Evolutionary conservation across 2,888 invertebrate species (phyloP).

Genomic region (Chelonus formosanus): DNA sequence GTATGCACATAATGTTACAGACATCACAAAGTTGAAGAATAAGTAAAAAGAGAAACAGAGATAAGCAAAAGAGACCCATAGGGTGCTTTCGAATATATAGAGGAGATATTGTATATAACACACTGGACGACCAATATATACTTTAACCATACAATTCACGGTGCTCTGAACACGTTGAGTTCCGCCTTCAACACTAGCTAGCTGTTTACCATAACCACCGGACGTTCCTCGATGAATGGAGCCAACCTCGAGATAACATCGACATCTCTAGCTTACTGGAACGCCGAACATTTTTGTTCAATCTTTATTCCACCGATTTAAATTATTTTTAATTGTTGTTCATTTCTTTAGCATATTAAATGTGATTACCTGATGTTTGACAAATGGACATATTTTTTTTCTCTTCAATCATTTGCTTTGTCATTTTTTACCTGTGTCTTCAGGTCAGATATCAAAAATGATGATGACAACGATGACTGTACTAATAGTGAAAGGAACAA

Average conservation of each 20-base stretch:
- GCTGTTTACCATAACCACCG: constrained; percentile 15
- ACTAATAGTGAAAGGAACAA: too few relatives aligned
- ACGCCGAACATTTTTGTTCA: not conserved
- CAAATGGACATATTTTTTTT: too few relatives aligned
- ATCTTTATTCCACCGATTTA: not conserved
- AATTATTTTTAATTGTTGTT: not conserved
- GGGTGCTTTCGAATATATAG: constrained; percentile 16
- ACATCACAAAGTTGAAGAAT: not conserved
- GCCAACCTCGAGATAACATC: constrained; percentile 19
- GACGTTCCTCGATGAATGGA: constrained; percentile 27
- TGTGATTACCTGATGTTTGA: too few relatives aligned
- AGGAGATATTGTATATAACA: constrained; percentile 20
- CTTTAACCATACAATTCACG: constrained; percentile 21
- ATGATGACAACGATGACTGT: too few relatives aligned
- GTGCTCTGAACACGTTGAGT: constrained; percentile 20
- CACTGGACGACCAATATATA: constrained; percentile 2
- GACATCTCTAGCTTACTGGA: constrained; percentile 14
- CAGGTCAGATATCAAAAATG: too few relatives aligned
- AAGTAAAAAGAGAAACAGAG: too few relatives aligned
- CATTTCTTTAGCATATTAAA: too few relatives aligned
- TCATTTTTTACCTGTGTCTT: too few relatives aligned
- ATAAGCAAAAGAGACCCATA: not conserved
- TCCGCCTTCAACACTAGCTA: constrained; percentile 24
- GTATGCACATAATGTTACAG: constrained; percentile 21
- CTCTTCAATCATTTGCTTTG: too few relatives aligned